Evolutionary conservation across 2,888 invertebrate species (phyloP).

Genomic region (Mesochorus sp.): DNA sequence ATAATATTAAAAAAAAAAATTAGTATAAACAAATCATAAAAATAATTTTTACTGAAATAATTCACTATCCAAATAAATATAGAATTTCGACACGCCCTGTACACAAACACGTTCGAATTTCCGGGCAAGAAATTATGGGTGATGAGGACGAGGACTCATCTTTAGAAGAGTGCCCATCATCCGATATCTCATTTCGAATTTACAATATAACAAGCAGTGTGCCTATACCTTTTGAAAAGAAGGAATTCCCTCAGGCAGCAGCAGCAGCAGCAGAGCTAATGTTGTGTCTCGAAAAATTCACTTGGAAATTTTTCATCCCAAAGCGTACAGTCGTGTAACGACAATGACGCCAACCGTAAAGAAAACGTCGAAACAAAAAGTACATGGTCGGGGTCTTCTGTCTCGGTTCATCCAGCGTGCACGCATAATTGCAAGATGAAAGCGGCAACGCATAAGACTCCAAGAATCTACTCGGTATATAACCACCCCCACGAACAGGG

Average conservation of each 20-base stretch:
- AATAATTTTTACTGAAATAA: no score
- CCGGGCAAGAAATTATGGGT: conserved; percentile 20
- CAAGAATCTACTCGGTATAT: conserved; percentile 50
- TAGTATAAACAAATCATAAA: neutral
- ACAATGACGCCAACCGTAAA: conserved; percentile 25
- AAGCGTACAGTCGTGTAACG: conserved; percentile 3
- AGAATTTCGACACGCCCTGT: conserved; percentile 7
- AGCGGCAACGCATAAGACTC: conserved; percentile 45
- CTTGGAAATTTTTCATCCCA: neutral
- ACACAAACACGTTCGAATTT: conserved; percentile 14
- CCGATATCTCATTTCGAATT: conserved; percentile 56
- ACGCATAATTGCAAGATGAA: conserved; percentile 68
- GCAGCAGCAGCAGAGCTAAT: conserved; percentile 1
- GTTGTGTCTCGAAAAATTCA: conserved; percentile 16
- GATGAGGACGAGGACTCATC: conserved; percentile 27
- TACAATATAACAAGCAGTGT: neutral
- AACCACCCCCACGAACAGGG: conserved; percentile 62
- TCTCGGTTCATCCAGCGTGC: conserved; percentile 39
- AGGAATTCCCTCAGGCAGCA: conserved; percentile 10
- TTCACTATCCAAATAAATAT: no score
- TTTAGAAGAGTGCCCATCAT: conserved; percentile 42
- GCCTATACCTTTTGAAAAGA: conserved; percentile 41
- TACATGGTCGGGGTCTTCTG: conserved; percentile 37
- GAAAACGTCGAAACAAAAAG: conserved; percentile 64
- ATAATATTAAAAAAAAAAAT: neutral